These are phyloP conservation scores for silkworm (Bombyx mori) DNA, from an alignment of 1,140 invertebrate species.

Conservation along the genomic window ASM3026992v2 NC_085132.1:5141001-5141500, in stretches of 20 bases:
- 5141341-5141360: constrained; percentile 61
- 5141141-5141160: constrained; percentile 30
- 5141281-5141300: constrained; percentile 70
- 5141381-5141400: constrained; percentile 63
- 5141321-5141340: constrained; percentile 66
- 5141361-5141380: constrained; percentile 71
- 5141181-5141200: constrained; percentile 58
- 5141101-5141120: constrained; percentile 24
- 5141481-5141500: constrained; percentile 39
- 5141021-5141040: constrained; percentile 54
- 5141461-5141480: constrained; percentile 34
- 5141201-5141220: constrained; percentile 61
- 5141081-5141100: constrained; percentile 50
- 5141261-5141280: constrained; percentile 69
- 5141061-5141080: constrained; percentile 65
- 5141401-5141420: constrained; percentile 70
- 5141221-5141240: constrained; percentile 57
- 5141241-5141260: constrained; percentile 71
- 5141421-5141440: constrained; percentile 45
- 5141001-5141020: constrained; percentile 64
- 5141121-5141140: constrained; percentile 21
- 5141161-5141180: constrained; percentile 37
- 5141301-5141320: constrained; percentile 72
- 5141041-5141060: constrained; percentile 57
- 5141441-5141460: constrained; percentile 51